Base-by-base conservation (phyloP, 2,888 invertebrate species). In the Amiota mariae region DNA sequence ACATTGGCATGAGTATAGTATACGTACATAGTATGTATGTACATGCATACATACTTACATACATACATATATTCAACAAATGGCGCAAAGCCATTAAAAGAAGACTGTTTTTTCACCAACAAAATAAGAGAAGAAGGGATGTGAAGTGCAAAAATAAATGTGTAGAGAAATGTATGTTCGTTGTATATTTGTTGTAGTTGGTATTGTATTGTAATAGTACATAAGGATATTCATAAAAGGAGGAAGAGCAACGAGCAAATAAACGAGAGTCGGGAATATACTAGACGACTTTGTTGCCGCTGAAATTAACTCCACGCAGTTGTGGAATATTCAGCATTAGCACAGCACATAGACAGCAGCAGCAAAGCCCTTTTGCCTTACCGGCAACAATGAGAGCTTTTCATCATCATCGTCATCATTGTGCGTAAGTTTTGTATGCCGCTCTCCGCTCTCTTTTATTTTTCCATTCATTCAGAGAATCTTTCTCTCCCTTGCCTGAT, bases 31-130 rank as follows among this genome's bases (percentile, higher is more conserved):
- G 10, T 48, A 48, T 64, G 18, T 15, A 63, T 63, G 51, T 2
- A 51, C n/a, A 3, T 51, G n/a, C n/a, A 51, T n/a, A 51, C 15
- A 18, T 9, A 10, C 6, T 18, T 3, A 57, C 1, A 57, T 20
- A 15, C 15, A 15, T 51, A 51, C 24, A 36, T 54, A 68, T 68
- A 68, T 68, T 68, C 67, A 68, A 68, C 67, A 68, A 68, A 68
- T 68, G 67, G 51, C 67, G 54, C 54, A 68, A 59, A 68, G 67
- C 49, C 24, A 47, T 68, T 46, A 48, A 66, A 63, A 18, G 20
- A 2, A 57, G 1, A 9, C 20, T 20, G 59, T 10, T 59, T 20
- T 54, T 13, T 54, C 15, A n/a, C 54, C 15, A 36, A 36, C 36
- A 36, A 36, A 36, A 36, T 36, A 36, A 36, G 36, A 36, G 6